Percentiles rank a stretch among this genome's conserved stretches.
Conservation (phyloP, 2,113 vertebrate genomes). For the Pao palembangensis region DNA sequence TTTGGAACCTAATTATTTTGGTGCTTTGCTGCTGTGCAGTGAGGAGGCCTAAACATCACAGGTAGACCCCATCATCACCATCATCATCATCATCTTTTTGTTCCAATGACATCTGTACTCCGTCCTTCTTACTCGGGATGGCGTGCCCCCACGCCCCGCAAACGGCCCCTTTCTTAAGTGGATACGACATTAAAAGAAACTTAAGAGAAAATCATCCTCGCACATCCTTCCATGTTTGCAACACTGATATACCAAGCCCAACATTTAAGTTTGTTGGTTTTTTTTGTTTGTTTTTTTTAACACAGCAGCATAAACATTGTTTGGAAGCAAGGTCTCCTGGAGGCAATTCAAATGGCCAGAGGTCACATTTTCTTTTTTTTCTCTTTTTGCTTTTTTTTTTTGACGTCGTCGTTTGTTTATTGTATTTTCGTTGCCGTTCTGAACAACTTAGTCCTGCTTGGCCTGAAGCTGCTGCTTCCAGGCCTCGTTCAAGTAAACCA, state of each 20-base stretch:
- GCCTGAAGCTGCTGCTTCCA: constrained; percentile 95
- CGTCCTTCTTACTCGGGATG: constrained; percentile 27
- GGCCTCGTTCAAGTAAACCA: constrained; percentile 99
- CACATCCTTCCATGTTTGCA: constrained; percentile 66
- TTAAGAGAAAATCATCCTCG: constrained; percentile 47
- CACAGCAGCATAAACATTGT: constrained; percentile 93
- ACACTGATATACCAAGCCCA: constrained; percentile 72
- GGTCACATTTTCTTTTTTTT: constrained; percentile 65
- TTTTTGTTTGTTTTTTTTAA: constrained; percentile 67
- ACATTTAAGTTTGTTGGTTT: constrained; percentile 54
- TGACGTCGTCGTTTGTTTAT: constrained; percentile 34
- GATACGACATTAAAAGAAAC: constrained; percentile 62
- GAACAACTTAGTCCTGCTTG: constrained; percentile 86
- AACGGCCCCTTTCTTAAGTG: neutral
- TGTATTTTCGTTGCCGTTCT: constrained; percentile 38
- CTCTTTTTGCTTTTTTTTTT: constrained; percentile 5
- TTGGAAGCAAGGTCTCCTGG: constrained; percentile 90
- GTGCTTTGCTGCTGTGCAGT: constrained; percentile 59
- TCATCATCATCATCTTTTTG: constrained; percentile 47
- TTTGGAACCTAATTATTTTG: constrained; percentile 53
- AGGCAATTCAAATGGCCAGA: constrained; percentile 82
- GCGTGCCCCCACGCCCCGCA: constrained; percentile 5
- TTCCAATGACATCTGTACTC: constrained; percentile 55
- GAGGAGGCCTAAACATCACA: constrained; percentile 52
- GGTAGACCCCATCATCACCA: neutral